Evolutionary conservation across 2,888 invertebrate genomes (phyloP).

Genomic region (Gisinianus flammeolus): DNA sequence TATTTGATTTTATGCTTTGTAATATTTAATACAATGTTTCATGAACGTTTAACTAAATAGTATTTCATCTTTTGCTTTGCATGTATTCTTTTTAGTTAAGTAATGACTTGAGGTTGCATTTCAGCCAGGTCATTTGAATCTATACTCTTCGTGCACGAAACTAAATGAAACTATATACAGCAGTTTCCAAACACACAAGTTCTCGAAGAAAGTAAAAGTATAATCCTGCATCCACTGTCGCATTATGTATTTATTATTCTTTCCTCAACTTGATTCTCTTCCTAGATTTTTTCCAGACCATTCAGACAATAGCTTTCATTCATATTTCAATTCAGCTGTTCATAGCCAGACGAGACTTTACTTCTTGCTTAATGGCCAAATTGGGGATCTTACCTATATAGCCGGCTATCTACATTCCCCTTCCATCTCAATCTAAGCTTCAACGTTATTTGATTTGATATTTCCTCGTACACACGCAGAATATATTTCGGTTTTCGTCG

Average conservation of each 20-base stretch:
- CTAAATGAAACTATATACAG: too few species aligned
- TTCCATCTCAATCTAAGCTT: not conserved
- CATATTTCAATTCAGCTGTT: conserved; percentile 6
- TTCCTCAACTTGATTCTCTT: not conserved
- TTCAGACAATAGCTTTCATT: not conserved
- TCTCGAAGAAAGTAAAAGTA: too few species aligned
- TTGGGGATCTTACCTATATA: not conserved
- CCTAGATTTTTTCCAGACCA: conserved; percentile 1
- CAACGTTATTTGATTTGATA: not conserved
- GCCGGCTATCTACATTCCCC: not conserved
- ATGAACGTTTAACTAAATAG: too few species aligned
- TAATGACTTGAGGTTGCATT: too few species aligned
- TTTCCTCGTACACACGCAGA: not conserved
- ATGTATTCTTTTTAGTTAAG: too few species aligned
- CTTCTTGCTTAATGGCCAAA: not conserved
- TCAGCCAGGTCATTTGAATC: too few species aligned
- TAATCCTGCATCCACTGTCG: too few species aligned
- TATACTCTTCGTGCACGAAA: too few species aligned
- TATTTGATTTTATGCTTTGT: too few species aligned
- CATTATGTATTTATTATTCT: not conserved
- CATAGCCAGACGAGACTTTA: not conserved
- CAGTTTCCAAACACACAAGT: too few species aligned
- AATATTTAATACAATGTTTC: too few species aligned
- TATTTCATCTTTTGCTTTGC: too few species aligned
- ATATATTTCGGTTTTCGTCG: not conserved